Conservation (phyloP, 2,888 invertebrate genomes). For the Leptarthrus brevirostris region DNA sequence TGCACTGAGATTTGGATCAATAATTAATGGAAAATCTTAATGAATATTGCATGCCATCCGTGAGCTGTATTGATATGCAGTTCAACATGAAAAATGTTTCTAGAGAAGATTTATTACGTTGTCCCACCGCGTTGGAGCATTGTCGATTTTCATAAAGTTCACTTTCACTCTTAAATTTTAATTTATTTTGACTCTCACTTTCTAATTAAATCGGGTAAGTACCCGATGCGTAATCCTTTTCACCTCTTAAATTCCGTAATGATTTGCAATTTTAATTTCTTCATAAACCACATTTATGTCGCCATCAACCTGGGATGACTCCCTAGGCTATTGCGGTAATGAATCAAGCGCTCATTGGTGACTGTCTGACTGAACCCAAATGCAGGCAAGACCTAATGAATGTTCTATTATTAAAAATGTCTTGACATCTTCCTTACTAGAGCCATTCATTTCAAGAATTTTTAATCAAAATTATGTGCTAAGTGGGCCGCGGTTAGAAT, state of each 20-base stretch:
- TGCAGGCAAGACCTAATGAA: slow-evolving; percentile 26
- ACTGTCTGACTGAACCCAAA: background rate
- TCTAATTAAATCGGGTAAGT: slow-evolving; percentile 13
- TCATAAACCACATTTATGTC: background rate
- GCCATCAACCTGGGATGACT: background rate
- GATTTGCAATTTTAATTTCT: slow-evolving; percentile 31
- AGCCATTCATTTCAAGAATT: slow-evolving; percentile 29
- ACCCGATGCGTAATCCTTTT: background rate
- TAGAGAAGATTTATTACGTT: background rate
- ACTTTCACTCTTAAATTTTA: background rate
- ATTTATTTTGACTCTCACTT: background rate
- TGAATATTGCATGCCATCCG: background rate
- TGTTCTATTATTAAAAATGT: slow-evolving; percentile 34
- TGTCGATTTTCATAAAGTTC: background rate
- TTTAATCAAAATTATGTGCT: slow-evolving; percentile 43
- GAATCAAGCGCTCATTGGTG: slow-evolving; percentile 5
- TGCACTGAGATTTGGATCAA: background rate
- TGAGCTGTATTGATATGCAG: background rate
- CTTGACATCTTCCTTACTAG: slow-evolving; percentile 24
- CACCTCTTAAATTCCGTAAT: background rate
- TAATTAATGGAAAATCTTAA: background rate
- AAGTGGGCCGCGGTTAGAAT: slow-evolving; percentile 18
- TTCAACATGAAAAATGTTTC: background rate
- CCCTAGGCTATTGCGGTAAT: background rate
- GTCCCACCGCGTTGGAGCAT: background rate